Conservation (phyloP, 2,888 invertebrate species). For the Eupithecia inturbata region DNA sequence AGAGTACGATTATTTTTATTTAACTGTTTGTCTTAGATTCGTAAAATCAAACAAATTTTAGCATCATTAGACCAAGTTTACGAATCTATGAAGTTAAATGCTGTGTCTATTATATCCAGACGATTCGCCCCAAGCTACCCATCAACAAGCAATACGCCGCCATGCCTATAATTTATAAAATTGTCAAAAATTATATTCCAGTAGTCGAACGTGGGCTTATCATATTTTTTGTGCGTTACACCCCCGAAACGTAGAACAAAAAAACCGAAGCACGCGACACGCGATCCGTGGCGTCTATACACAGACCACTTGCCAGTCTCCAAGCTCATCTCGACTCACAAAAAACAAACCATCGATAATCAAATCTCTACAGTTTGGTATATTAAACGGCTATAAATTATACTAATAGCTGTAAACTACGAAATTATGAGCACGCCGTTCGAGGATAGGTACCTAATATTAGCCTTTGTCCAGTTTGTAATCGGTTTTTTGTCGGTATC, state of each 20-base stretch:
- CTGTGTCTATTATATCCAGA: conserved; percentile 35
- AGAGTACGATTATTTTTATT: neutral
- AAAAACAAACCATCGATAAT: conserved; percentile 70
- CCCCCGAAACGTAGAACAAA: conserved; percentile 69
- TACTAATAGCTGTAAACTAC: conserved; percentile 78
- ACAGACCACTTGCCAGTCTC: conserved; percentile 24
- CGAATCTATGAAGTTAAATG: neutral
- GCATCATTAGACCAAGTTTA: neutral
- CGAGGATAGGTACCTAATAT: conserved; percentile 42
- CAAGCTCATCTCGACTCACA: conserved; percentile 23
- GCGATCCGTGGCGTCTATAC: conserved; percentile 68
- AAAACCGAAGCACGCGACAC: conserved; percentile 81
- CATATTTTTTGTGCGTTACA: conserved; percentile 75
- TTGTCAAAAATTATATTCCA: conserved; percentile 83
- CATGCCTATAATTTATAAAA: conserved; percentile 78
- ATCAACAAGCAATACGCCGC: conserved; percentile 73
- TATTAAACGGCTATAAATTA: conserved; percentile 83
- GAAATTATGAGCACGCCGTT: conserved; percentile 60
- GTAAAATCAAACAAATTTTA: neutral
- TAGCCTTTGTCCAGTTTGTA: conserved; percentile 44
- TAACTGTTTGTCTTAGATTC: neutral
- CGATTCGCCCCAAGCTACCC: conserved; percentile 65
- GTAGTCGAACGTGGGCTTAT: conserved; percentile 80
- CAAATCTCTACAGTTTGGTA: conserved; percentile 73
- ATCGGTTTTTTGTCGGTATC: conserved; percentile 44